Evolutionary conservation across 2,113 vertebrate species (phyloP).

Genomic region (Tragelaphus strepsiceros): DNA sequence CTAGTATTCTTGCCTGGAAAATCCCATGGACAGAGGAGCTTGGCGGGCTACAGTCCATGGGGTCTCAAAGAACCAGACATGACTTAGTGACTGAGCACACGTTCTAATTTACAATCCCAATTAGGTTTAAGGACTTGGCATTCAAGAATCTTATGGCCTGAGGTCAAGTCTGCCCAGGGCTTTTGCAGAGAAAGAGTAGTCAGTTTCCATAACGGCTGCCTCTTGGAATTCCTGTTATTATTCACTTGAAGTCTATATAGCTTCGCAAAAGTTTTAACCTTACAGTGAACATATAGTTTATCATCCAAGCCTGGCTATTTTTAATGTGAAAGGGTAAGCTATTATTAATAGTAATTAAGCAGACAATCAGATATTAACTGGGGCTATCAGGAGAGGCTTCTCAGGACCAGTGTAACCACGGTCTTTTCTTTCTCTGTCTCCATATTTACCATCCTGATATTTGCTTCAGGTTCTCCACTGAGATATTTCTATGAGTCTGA

Average conservation of each 20-base stretch:
- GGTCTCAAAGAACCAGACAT: not conserved
- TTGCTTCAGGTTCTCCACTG: not conserved
- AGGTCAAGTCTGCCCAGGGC: not conserved
- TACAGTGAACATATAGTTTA: not conserved
- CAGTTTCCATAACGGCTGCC: not conserved
- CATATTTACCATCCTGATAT: not conserved
- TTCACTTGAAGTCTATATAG: not conserved
- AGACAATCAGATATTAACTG: not conserved
- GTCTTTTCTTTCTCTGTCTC: not conserved
- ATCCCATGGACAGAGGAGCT: not conserved
- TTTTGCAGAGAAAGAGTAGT: not conserved
- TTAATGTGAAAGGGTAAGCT: not conserved
- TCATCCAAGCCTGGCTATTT: not conserved
- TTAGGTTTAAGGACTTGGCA: not conserved
- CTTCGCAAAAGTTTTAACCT: not conserved
- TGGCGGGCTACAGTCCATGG: not conserved
- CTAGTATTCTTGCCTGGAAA: not conserved
- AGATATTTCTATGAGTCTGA: not conserved
- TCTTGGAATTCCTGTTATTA: constrained; percentile 28
- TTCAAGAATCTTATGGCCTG: not conserved
- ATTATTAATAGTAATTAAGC: not conserved
- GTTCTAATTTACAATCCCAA: not conserved
- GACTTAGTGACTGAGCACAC: not conserved
- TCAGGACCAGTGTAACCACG: too few species aligned
- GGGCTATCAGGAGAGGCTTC: not conserved